phyloP scores from a whole-genome alignment of 1,140 invertebrate species.

The Cardiocondyla obscurior region DNA sequence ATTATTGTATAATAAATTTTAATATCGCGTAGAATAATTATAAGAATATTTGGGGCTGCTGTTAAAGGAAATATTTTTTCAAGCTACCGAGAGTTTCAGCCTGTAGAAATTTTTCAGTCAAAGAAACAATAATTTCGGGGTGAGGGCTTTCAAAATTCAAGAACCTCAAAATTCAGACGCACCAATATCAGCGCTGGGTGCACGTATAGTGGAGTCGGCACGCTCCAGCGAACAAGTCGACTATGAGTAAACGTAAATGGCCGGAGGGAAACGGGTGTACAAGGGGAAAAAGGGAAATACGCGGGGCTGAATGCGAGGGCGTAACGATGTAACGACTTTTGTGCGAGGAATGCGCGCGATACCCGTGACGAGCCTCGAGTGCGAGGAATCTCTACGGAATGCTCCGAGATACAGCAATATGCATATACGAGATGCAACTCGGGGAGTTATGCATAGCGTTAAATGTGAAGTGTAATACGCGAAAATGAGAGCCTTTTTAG shows the following conservation, averaged over 20 bases:
- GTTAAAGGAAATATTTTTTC: background rate
- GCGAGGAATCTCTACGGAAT: constrained; percentile 51
- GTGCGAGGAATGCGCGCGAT: constrained; percentile 44
- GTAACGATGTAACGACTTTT: constrained; percentile 58
- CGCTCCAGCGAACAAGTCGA: background rate
- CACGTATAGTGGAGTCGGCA: background rate
- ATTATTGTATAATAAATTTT: background rate
- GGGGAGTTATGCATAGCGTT: constrained; percentile 42
- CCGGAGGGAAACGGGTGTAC: background rate
- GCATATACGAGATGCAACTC: constrained; percentile 39
- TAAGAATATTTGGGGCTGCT: background rate
- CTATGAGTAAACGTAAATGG: constrained; percentile 51
- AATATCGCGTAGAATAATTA: background rate
- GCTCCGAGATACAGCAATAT: constrained; percentile 47
- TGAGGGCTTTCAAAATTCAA: background rate
- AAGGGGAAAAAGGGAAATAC: constrained; percentile 23
- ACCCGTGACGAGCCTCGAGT: constrained; percentile 50
- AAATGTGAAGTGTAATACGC: constrained; percentile 44
- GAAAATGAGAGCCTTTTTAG: constrained; percentile 40
- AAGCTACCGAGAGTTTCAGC: background rate
- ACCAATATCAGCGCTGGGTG: background rate
- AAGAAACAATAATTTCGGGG: background rate
- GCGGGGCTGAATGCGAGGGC: constrained; percentile 39
- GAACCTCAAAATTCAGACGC: background rate
- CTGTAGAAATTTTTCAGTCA: background rate